Evolutionary conservation across 2,797 vertebrate species (phyloP), one percentile per base, ranked within the genome.

Genomic region (Mallotus villosus): DNA sequence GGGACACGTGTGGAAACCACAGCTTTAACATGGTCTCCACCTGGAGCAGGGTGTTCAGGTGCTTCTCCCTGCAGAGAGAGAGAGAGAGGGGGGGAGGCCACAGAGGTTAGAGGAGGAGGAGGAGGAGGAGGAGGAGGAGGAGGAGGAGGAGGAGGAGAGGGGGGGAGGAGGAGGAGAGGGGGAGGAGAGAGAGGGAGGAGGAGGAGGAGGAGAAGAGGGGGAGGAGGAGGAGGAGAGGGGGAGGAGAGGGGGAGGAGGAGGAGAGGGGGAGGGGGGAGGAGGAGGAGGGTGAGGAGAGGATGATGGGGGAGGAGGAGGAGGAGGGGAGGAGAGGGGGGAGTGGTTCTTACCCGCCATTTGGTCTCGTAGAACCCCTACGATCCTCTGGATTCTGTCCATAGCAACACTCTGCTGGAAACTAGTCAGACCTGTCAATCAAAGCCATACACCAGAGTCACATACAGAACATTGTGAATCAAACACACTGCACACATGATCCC

Each of bases 341-440:
- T 66, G 63, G 19, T 9, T 70, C 95, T 93, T 89, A 97, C 96
- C 97, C 97, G 83, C 93, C 94, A 60, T 94, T 90, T 17, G 96
- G 97, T 76, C 95, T 95, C 95, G 95, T 72, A 98, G 88, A 76
- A 97, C 94, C 1, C 97, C 97, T 0, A 98, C 92, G 21, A 98
- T 98, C 67, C 96, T 93, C 88, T 97, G 97, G 79, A 98, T 96
- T 75, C 97, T 90, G 87, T 98, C 97, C 95, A 97, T 97, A 67
- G 97, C 97, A 68, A 97, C 94, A 0, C 95, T 98, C 90, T 97
- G 96, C 86, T 98, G 97, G 91, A 98, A 97, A 86, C 90, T 95
- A 85, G 94, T 98, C 76, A 98, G 79, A 69, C 96, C 97, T 97
- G 89, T n/a, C 74, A 77, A 74, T 90, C 80, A 89, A 77, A 75